Base-by-base conservation (phyloP, 1,140 invertebrate genomes). In the Magallana angulata region DNA sequence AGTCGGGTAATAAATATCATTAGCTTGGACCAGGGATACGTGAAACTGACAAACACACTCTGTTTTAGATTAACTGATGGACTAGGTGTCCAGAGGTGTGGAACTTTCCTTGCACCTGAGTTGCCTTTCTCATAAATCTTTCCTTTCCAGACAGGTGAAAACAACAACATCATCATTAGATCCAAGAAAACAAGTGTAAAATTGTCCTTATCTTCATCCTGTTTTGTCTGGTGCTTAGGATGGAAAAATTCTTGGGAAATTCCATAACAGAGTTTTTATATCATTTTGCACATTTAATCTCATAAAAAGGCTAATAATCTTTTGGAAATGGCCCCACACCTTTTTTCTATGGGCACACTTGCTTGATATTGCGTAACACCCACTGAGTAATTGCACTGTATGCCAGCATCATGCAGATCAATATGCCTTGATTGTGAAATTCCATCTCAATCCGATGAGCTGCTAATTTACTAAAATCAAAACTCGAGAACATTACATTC, bases 391-490 rank as follows among this genome's bases (percentile, higher is more conserved):
- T 76, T 76, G 68, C 68, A 76, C 24, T 76, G 11, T 30, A 76
- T 76, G 68, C 68, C 68, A 30, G 68, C 68, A 30, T 76, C 68
- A 30, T 76, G 68, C 68, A 76, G 24, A 76, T 76, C 68, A 76
- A 76, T 76, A 76, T 76, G 68, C 68, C 68, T 76, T 76, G 60
- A 76, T 76, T 76, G 68, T 76, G 68, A 76, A 76, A 76, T 76
- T 76, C 68, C 68, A 76, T 30, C 68, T 76, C 18, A 76, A 76
- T 30, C 24, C 24, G 68, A 76, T 36, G 68, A 76, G 68, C 68
- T 76, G 68, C 68, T 76, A 76, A 76, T 76, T 76, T 76, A 30
- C 68, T 76, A 48, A 76, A 76, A 76, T 76, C 68, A 76, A 76
- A 76, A 76, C 68, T 76, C 36, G 18, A 30, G 68, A 76, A 76